Percentiles rank a stretch among this genome's conserved stretches.
Conservation (phyloP, 2,113 vertebrate genomes). For the Callospermophilus lateralis region DNA sequence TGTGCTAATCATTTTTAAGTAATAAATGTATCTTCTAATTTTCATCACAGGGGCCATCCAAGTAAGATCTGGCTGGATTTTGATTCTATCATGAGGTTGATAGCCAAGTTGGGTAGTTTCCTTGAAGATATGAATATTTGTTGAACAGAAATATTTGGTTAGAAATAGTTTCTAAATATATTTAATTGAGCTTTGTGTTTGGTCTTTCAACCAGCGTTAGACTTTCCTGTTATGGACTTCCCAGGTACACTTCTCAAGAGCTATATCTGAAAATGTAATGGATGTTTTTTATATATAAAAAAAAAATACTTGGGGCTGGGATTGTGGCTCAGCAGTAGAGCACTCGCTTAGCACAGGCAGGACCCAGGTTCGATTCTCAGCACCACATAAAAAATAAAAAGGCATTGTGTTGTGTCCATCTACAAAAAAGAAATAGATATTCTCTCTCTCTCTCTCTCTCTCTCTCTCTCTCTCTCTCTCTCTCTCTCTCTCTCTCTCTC, state of each 20-base stretch:
- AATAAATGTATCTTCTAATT: not conserved
- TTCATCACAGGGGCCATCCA: not conserved
- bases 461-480: too few species aligned
- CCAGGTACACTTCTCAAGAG: not conserved
- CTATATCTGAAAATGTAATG: not conserved
- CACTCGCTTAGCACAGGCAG: too few species aligned
- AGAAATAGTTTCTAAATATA: not conserved
- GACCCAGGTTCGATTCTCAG: too few species aligned
- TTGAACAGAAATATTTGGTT: not conserved
- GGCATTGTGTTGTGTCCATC: too few species aligned
- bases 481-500: too few species aligned
- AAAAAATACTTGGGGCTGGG: too few species aligned
- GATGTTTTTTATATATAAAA: not conserved
- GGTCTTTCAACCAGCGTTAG: not conserved
- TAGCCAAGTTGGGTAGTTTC: not conserved
- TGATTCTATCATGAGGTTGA: not conserved
- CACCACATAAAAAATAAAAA: too few species aligned
- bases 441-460: too few species aligned
- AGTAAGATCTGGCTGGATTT: not conserved
- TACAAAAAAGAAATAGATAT: too few species aligned
- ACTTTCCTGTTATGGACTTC: not conserved
- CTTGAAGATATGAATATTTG: not conserved
- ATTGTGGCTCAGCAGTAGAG: too few species aligned
- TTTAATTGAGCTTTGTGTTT: not conserved
- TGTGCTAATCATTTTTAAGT: constrained; percentile 64